phyloP scores from a whole-genome alignment of 2,113 vertebrate genomes.

The Nettapus auritus region DNA sequence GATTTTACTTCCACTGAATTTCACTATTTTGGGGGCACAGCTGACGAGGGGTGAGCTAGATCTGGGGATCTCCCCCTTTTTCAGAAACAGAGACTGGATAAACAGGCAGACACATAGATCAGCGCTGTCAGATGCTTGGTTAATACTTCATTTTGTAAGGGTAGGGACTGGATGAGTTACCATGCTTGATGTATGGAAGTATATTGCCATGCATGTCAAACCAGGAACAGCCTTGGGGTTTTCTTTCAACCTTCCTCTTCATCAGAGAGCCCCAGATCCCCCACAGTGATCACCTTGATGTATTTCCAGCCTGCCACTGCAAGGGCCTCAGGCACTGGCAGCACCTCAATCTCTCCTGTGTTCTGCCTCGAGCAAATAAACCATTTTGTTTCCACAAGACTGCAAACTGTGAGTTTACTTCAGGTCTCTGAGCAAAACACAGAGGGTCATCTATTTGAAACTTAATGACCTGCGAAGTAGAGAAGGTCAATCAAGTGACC shows the following conservation, averaged over 20 bases:
- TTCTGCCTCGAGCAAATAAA: slow-evolving; percentile 44
- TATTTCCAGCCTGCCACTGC: neutral
- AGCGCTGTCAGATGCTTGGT: neutral
- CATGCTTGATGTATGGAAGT: fast-evolving
- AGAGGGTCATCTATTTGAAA: slow-evolving; percentile 22
- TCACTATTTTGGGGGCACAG: neutral
- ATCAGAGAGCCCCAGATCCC: neutral
- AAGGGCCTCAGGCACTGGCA: neutral
- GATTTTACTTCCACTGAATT: neutral
- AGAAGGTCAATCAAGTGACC: neutral
- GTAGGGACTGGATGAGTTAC: neutral
- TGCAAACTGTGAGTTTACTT: slow-evolving; percentile 15
- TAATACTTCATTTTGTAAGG: neutral
- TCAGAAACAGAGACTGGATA: neutral
- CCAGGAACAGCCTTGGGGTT: neutral
- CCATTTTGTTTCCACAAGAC: slow-evolving; percentile 31
- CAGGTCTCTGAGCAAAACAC: neutral
- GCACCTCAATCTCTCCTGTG: neutral
- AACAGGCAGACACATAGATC: fast-evolving
- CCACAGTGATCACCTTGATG: neutral
- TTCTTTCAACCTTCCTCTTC: neutral
- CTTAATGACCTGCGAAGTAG: slow-evolving; percentile 11
- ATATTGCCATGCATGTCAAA: neutral
- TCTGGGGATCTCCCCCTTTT: neutral
- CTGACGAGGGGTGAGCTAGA: neutral